Conservation (phyloP, 92 coral and sea anemone species). For the Epizoanthus stellaris region DNA sequence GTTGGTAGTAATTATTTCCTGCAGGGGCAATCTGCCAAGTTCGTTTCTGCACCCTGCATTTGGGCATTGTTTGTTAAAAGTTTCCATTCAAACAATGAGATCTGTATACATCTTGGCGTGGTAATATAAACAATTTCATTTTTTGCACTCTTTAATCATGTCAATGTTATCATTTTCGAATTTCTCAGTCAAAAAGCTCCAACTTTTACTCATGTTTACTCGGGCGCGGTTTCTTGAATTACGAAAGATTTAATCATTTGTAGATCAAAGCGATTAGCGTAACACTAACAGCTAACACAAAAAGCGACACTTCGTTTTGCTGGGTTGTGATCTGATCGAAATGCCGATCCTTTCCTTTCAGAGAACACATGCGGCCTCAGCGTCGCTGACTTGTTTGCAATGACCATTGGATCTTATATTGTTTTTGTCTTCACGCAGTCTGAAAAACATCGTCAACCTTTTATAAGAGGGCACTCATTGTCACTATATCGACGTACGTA, state of each 20-base stretch:
- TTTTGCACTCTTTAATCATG: no score
- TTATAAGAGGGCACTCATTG: not conserved
- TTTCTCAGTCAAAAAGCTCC: not conserved
- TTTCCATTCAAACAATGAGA: not conserved
- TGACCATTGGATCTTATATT: not conserved
- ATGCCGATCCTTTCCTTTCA: not conserved
- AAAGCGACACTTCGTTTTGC: slow-evolving; percentile 9
- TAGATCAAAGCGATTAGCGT: not conserved
- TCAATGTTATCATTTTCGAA: not conserved
- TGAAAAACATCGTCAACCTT: not conserved
- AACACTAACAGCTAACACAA: not conserved
- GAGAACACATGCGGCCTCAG: not conserved
- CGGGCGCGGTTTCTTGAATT: slow-evolving; percentile 28
- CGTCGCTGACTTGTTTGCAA: not conserved
- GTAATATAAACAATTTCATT: not conserved
- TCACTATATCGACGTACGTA: not conserved
- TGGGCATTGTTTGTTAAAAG: no score
- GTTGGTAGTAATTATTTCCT: no score
- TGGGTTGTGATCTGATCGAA: slow-evolving; percentile 24
- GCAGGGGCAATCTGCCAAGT: no score
- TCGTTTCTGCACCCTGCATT: no score
- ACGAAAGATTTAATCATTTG: not conserved
- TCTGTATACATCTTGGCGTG: not conserved
- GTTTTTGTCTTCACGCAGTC: not conserved
- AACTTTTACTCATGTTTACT: no score